phyloP scores from a whole-genome alignment of 2,113 vertebrate species.

The Bufo bufo region DNA sequence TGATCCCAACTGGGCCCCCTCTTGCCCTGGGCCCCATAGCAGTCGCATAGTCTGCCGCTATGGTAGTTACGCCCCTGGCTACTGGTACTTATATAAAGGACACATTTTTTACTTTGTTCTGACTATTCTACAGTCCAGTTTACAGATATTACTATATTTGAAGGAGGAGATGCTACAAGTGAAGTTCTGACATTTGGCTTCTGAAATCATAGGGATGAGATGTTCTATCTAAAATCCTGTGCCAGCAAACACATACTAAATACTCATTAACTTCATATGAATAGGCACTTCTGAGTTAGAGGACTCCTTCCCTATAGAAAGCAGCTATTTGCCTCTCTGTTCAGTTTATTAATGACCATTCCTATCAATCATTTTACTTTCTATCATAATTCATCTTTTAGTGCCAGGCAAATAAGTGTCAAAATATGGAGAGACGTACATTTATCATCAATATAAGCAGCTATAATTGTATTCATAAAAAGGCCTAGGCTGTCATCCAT shows the following conservation, averaged over 20 bases:
- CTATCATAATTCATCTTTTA: background rate
- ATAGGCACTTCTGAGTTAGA: background rate
- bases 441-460: background rate
- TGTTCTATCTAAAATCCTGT: background rate
- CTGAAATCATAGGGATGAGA: background rate
- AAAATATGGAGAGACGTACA: background rate
- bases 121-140: background rate
- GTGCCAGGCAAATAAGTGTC: constrained; percentile 8
- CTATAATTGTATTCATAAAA: constrained; percentile 5
- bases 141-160: background rate
- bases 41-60: too few relatives aligned
- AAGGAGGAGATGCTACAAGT: background rate
- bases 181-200: background rate
- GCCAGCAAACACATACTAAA: background rate
- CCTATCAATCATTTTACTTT: constrained; percentile 8
- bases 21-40: too few relatives aligned
- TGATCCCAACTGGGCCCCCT: too few relatives aligned
- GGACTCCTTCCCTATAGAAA: background rate
- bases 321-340: background rate
- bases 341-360: constrained; percentile 10
- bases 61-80: too few relatives aligned
- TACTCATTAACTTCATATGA: background rate
- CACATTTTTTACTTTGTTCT: too few relatives aligned
- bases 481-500: background rate
- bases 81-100: too few relatives aligned